These are phyloP conservation scores for Hofmannophila pseudospretella DNA, from an alignment of 2,888 invertebrate genomes.

Conservation along the genomic window DNA sequence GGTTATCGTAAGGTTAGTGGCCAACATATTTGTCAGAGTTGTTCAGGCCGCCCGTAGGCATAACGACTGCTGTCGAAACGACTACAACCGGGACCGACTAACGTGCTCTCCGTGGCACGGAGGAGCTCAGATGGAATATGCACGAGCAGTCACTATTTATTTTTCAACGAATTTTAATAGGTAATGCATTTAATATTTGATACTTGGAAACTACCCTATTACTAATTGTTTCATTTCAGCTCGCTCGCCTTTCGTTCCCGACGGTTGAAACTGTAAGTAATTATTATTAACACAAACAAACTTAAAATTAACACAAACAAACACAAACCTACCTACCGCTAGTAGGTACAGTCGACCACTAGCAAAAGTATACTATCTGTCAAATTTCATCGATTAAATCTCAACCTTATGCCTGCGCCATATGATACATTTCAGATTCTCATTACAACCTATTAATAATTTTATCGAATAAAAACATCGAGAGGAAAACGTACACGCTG, in stretches of 20 bases:
- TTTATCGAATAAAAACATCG: too few species aligned
- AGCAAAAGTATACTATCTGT: too few species aligned
- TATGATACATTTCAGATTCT: not conserved
- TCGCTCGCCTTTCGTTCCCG: conserved; percentile 58
- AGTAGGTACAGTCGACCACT: not conserved
- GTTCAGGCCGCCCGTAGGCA: too few species aligned
- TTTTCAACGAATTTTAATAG: too few species aligned
- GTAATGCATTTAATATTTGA: conserved; percentile 1
- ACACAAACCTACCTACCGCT: too few species aligned
- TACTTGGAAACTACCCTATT: conserved; percentile 5
- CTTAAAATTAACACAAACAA: not conserved
- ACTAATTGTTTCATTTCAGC: conserved; percentile 35
- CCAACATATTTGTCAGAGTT: too few species aligned
- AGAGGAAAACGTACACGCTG: too few species aligned
- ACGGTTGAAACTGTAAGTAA: conserved; percentile 57
- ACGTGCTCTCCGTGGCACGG: not conserved
- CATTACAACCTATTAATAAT: too few species aligned
- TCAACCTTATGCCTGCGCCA: too few species aligned
- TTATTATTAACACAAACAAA: not conserved
- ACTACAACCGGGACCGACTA: not conserved
- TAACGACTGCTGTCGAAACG: not conserved
- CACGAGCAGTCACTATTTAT: too few species aligned
- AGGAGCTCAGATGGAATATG: not conserved
- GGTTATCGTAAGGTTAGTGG: too few species aligned
- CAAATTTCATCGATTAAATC: too few species aligned